Evolutionary conservation across 2,888 invertebrate genomes (phyloP), one percentile per base, ranked within the genome.

Genomic region (Diaperis boleti): DNA sequence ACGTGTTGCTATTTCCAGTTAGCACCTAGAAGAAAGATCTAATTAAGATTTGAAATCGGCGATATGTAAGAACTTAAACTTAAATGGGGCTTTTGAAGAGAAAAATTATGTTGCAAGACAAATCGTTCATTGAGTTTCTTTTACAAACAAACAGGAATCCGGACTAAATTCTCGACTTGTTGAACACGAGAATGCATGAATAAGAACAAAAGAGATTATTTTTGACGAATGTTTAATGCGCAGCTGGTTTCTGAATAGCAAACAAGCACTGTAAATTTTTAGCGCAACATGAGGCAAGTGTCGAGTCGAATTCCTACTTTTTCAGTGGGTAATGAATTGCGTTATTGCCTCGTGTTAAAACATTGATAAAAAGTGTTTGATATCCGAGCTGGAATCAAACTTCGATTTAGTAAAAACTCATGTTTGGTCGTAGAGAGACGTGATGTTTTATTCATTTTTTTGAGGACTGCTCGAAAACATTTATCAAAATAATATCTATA

Each of bases 1-100:
- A 92, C 3, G 92, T 92, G 81, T 92, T 91, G 68, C 86, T 88
- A 78, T 92, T 92, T 18, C 91, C 92, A 1, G 89, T 87, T 67
- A 92, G 83, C 44, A 91, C 86, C 92, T 92, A 85, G 31, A 86
- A 86, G 54, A 68, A 72, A 20, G 39, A 49, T 56, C 3, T 45
- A 47, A 59, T 47, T 59, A 49, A 59, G 52, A 39, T 39, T 22
- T 52, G 37, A 37, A 49, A 31, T 14, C 47, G 31, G n/a, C 47
- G 17, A 29, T 47, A 17, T 31, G 13, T 29, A 15, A 2, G 4
- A 49, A 33, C 17, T 13, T 13, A 5, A n/a, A 20, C 13, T 13
- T 33, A 15, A 35, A 7, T 13, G 18, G 14, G 37, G 11, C 20
- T 50, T 47, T 52, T 52, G 39, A 52, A 39, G 52, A n/a, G 52